These are phyloP conservation scores for Apodemia zela DNA, from an alignment of 2,888 invertebrate genomes.

Conservation along the genomic window DNA sequence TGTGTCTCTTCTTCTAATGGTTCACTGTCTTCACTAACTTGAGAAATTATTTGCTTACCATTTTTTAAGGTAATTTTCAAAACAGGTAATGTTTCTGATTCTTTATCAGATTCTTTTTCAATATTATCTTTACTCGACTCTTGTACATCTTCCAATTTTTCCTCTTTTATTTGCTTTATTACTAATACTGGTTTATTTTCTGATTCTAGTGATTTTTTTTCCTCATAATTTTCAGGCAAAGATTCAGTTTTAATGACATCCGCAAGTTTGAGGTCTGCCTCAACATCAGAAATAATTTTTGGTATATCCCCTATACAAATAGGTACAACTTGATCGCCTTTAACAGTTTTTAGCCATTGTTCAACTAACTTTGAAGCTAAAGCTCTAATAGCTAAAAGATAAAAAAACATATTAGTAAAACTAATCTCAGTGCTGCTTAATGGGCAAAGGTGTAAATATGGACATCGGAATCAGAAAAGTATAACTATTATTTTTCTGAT, in stretches of 20 bases:
- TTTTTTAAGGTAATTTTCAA: conserved; percentile 86
- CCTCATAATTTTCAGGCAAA: conserved; percentile 32
- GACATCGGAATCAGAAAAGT: no score
- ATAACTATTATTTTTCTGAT: no score
- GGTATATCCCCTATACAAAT: conserved; percentile 59
- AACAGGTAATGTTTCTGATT: conserved; percentile 56
- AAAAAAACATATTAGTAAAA: conserved; percentile 25
- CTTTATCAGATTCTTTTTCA: conserved; percentile 50
- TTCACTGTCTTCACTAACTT: conserved; percentile 62
- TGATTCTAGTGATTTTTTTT: conserved; percentile 29
- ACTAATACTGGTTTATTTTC: conserved; percentile 28
- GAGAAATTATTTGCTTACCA: conserved; percentile 85
- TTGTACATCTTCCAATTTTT: conserved; percentile 31
- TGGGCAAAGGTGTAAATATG: no score
- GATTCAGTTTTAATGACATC: conserved; percentile 26
- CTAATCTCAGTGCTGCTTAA: conserved; percentile 6
- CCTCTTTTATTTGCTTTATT: conserved; percentile 35
- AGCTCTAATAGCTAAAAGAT: conserved; percentile 85
- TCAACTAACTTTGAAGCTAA: conserved; percentile 91
- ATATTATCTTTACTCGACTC: conserved; percentile 17
- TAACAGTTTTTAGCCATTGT: conserved; percentile 94
- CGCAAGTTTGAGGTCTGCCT: conserved; percentile 40
- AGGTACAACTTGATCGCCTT: conserved; percentile 83
- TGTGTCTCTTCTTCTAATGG: conserved; percentile 48
- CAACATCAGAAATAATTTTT: conserved; percentile 53